Evolutionary conservation across 2,888 invertebrate species (phyloP).

Genomic region (Tiliacea citrago): DNA sequence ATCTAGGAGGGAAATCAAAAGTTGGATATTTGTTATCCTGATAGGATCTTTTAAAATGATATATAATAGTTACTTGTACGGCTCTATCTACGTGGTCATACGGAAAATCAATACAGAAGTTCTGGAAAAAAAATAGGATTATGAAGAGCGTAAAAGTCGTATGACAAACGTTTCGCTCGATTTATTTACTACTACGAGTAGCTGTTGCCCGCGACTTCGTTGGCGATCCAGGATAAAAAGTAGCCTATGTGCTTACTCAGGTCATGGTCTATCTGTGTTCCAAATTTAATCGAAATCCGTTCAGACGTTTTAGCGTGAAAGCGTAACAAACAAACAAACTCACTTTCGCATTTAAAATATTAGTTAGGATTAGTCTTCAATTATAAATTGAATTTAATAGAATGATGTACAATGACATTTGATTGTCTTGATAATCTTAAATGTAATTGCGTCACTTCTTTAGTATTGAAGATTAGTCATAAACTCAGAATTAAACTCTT

Average conservation of each 20-base stretch:
- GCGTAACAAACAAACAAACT: no score
- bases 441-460: constrained; percentile 18
- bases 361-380: no score
- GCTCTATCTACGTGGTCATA: not conserved
- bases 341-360: no score
- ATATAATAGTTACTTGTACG: not conserved
- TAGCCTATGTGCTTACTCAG: no score
- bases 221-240: no score
- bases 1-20: not conserved
- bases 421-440: constrained; percentile 1
- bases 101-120: not conserved
- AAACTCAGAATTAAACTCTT: constrained; percentile 44
- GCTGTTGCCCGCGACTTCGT: no score
- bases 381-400: no score
- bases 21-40: not conserved
- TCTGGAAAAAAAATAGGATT: not conserved
- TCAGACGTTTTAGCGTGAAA: no score
- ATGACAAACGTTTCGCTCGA: not conserved
- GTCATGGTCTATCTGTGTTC: no score
- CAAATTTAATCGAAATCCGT: no score
- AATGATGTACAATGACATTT: constrained; percentile 28
- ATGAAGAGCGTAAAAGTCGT: not conserved
- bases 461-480: constrained; percentile 40
- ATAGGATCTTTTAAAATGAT: not conserved
- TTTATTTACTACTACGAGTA: no score